Evolutionary conservation across 2,888 invertebrate species (phyloP), one percentile per base, ranked within the genome.

Genomic region (Drosophila paranaensis): DNA sequence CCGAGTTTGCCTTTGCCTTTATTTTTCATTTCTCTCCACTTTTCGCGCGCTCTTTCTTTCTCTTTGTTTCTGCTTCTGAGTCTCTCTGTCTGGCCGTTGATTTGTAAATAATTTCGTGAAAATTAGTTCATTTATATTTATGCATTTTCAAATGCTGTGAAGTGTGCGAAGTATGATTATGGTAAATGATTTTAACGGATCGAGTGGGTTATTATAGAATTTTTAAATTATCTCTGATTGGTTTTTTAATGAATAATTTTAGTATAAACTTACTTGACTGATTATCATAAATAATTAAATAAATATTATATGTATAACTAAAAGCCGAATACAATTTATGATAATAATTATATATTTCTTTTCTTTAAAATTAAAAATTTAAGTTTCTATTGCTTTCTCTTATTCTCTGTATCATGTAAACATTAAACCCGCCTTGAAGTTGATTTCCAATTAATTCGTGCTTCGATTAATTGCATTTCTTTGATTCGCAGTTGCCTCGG

Each of bases 1-100:
- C 90, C 85, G 79, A 85, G 78, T 89, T 83, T 83, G 88, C 83
- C 78, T 89, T 88, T 85, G 73, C 75, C 58, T 89, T 76, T 66
- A 33, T 55, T 13, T 11, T 14, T 9, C 14, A 14, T 39, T 40
- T 40, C 39, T 54, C n/a, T 40, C 16, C 67, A 62, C 56, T 27
- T 27, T 3, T 27, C 27, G 0, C 4, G 2, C 60, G 6, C 43
- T 40, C 42, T 20, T 27, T 39, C 50, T 16, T 30, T 54, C 37
- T 40, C 58, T n/a, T 13, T 82, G 51, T 27, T 39, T 10, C 45
- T 58, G 51, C 53, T 39, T 10, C 45, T 58, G 51, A 50, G 58
- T 72, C 45, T 73, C 75, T 70, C 33, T 54, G 62, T 56, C 58
- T 64, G 50, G n/a, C 69, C 67, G 67, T 68, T 80, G 82, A 79